A percentile compares a stretch with the other conserved stretches of the same genome.
phyloP scores from a whole-genome alignment of 2,888 invertebrate species.

The Sphecodes monilicornis region DNA sequence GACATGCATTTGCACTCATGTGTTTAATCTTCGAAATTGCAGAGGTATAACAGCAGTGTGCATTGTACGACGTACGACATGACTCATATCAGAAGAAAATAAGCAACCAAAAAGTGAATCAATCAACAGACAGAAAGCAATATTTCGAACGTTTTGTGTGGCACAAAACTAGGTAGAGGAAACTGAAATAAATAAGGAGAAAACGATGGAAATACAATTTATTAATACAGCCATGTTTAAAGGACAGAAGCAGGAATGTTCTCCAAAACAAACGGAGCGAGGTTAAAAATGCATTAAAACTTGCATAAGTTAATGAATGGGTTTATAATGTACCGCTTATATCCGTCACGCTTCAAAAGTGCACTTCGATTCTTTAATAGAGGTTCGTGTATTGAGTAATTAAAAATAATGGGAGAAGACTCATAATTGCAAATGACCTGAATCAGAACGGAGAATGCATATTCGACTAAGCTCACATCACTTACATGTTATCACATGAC shows the following conservation, averaged over 20 bases:
- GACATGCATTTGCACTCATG: slow-evolving; percentile 40
- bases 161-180: slow-evolving; percentile 27
- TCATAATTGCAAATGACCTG: slow-evolving; percentile 61
- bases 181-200: slow-evolving; percentile 48
- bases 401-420: slow-evolving; percentile 34
- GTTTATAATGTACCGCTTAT: slow-evolving; percentile 37
- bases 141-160: slow-evolving; percentile 5
- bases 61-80: neutral
- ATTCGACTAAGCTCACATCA: slow-evolving; percentile 43
- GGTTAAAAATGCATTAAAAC: slow-evolving; percentile 55
- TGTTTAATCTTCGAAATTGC: slow-evolving; percentile 11
- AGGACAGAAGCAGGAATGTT: slow-evolving; percentile 30
- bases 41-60: neutral
- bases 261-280: slow-evolving; percentile 56
- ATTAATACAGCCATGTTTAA: slow-evolving; percentile 49
- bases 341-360: slow-evolving; percentile 6
- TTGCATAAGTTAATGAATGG: slow-evolving; percentile 45
- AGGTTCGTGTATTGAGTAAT: slow-evolving; percentile 23
- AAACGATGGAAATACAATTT: slow-evolving; percentile 50
- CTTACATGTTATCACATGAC: slow-evolving; percentile 39
- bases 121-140: slow-evolving; percentile 15
- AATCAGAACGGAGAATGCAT: slow-evolving; percentile 55
- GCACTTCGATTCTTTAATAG: slow-evolving; percentile 20
- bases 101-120: slow-evolving; percentile 21
- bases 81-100: slow-evolving; percentile 29